These are phyloP conservation scores for Aphis gossypii DNA, from an alignment of 1,140 invertebrate species.

Conservation along the genomic window DNA sequence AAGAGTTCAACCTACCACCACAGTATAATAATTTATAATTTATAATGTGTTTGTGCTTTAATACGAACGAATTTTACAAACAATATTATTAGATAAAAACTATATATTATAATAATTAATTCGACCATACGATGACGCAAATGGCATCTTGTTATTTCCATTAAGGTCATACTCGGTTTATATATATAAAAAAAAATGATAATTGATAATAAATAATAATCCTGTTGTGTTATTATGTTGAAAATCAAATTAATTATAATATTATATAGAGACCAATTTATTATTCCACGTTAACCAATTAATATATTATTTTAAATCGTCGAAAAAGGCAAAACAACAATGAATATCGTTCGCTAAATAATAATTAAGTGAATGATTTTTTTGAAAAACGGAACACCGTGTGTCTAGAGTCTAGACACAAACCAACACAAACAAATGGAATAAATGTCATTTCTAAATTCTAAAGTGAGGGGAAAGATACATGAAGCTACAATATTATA, in stretches of 20 bases:
- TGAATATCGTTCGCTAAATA: not conserved
- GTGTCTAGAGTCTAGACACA: not conserved
- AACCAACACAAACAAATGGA: not conserved
- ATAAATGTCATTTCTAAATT: not conserved
- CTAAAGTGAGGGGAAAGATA: not conserved
- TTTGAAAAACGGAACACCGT: not conserved
- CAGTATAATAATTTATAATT: not conserved
- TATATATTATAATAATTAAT: not conserved
- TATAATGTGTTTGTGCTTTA: not conserved
- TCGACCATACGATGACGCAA: not conserved
- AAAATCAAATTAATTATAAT: not conserved
- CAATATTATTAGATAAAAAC: not conserved
- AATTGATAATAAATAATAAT: conserved; percentile 11
- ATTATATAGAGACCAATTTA: not conserved
- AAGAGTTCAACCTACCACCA: not conserved
- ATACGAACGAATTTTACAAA: not conserved
- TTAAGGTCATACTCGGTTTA: not conserved
- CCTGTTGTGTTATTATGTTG: not conserved
- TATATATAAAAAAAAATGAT: not conserved
- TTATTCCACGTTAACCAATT: too few species aligned
- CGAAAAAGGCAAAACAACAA: not conserved
- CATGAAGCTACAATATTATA: not conserved
- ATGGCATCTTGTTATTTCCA: conserved; percentile 27
- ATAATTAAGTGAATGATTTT: not conserved
- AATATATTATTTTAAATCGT: too few species aligned